Evolutionary conservation across 2,888 invertebrate genomes (phyloP).

Genomic region (Stomorhina lunata): DNA sequence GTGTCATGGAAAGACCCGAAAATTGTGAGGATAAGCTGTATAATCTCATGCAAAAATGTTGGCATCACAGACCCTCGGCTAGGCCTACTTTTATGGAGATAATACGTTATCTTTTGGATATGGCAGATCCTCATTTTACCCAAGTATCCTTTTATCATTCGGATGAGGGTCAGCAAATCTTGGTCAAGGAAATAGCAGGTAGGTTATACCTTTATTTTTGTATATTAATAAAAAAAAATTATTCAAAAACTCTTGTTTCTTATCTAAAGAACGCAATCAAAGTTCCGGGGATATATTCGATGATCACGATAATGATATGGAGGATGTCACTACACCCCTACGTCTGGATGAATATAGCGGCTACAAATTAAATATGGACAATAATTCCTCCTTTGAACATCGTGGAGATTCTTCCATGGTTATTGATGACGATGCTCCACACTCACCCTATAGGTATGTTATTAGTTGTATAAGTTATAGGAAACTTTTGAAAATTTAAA

Average conservation of each 20-base stretch:
- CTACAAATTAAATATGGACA: constrained; percentile 76
- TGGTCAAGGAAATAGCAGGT: constrained; percentile 72
- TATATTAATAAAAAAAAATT: neutral
- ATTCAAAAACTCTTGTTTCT: neutral
- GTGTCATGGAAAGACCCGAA: constrained; percentile 96
- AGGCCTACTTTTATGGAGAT: constrained; percentile 93
- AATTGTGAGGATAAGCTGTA: constrained; percentile 96
- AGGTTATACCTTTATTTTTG: neutral
- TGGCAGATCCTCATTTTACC: constrained; percentile 83
- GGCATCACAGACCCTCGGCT: constrained; percentile 89
- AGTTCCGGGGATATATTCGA: constrained; percentile 68
- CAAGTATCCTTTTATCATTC: constrained; percentile 84
- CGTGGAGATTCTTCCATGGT: constrained; percentile 76
- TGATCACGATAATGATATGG: constrained; percentile 74
- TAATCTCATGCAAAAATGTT: constrained; percentile 94
- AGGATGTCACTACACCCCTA: constrained; percentile 79
- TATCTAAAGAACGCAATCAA: constrained; percentile 63
- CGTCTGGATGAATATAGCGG: constrained; percentile 77
- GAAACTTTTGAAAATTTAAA: neutral
- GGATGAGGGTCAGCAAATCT: constrained; percentile 77
- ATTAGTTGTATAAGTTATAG: constrained; percentile 5
- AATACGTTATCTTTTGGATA: constrained; percentile 86
- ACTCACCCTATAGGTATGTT: constrained; percentile 78
- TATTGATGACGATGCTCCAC: constrained; percentile 74
- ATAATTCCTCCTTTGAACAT: constrained; percentile 75